Evolutionary conservation across 2,797 vertebrate genomes (phyloP), one percentile per base, ranked within the genome.

Genomic region (Darevskia nairensis): DNA sequence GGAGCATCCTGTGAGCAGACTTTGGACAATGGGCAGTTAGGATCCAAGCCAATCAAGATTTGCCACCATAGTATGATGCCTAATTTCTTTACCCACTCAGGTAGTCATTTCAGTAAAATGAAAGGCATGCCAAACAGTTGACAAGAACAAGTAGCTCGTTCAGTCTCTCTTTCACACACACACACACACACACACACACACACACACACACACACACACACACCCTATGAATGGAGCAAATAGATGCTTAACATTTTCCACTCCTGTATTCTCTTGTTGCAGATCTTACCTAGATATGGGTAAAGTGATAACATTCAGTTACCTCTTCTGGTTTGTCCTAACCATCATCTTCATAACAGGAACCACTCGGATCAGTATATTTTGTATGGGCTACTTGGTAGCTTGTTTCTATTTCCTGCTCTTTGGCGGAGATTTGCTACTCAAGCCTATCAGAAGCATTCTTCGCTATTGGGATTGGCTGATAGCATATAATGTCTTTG

Each of bases 351-450:
- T 99, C 97, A 98, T 99, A 94, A 99, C 99, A 0, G 99, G 99
- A n/a, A 99, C 99, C 1, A 99, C 98, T 0, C 97, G 99, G 46
- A 99, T 99, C 97, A 99, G 98, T 90, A 96, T 99, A 95, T 99
- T 99, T 96, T 99, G 99, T 85, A 99, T 99, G 99, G 99, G 99
- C 27, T 99, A 99, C 96, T 96, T 99, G 95, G 98, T 99, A 95
- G 99, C 99, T 88, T 99, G 99, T 93, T 99, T 99, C 96, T 99
- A 99, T 95, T 99, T 99, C 96, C 97, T 99, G 92, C 98, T 99
- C 23, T 99, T 99, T 68, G 99, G 99, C 5, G 98, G 99, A 1
- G 97, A 99, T 87, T 96, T 99, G 89, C 92, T 99, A 66, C 96
- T 99, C 91, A 99, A 99, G 93, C 99, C 99, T 80, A 99, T 99